phyloP scores from a whole-genome alignment of 2,113 vertebrate species.

The Tapirus terrestris region DNA sequence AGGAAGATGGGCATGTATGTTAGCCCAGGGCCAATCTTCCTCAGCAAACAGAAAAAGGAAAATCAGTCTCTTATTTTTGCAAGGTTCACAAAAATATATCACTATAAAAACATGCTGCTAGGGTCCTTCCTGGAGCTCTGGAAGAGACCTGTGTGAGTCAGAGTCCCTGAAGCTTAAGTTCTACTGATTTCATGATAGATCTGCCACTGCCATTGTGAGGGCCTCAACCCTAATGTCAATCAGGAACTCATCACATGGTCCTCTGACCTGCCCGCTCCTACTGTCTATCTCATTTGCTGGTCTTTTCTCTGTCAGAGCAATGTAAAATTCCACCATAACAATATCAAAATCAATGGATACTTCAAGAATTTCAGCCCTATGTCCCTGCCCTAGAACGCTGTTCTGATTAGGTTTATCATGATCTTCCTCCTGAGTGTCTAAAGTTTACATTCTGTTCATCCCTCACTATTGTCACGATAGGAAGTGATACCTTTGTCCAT shows the following conservation, averaged over 20 bases:
- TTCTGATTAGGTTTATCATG: constrained; percentile 13
- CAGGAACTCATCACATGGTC: background rate
- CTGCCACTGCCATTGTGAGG: background rate
- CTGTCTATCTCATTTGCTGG: background rate
- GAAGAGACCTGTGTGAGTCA: background rate
- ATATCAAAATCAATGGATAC: background rate
- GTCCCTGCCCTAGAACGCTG: background rate
- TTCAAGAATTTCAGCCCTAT: background rate
- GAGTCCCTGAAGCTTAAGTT: background rate
- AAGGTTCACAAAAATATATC: background rate
- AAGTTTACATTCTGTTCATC: background rate
- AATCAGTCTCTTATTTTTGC: background rate
- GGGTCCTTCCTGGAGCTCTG: background rate
- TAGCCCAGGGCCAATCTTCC: too few species aligned
- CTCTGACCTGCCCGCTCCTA: background rate
- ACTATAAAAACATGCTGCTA: background rate
- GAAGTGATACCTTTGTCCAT: background rate
- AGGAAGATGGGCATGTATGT: too few species aligned
- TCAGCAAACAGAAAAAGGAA: background rate
- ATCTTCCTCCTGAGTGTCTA: background rate
- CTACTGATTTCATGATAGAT: background rate
- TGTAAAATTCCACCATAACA: background rate
- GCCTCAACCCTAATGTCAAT: background rate
- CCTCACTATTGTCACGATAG: background rate
- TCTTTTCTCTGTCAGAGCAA: background rate